Base-by-base conservation (phyloP, 2,888 invertebrate genomes). In the Diarsia brunnea region DNA sequence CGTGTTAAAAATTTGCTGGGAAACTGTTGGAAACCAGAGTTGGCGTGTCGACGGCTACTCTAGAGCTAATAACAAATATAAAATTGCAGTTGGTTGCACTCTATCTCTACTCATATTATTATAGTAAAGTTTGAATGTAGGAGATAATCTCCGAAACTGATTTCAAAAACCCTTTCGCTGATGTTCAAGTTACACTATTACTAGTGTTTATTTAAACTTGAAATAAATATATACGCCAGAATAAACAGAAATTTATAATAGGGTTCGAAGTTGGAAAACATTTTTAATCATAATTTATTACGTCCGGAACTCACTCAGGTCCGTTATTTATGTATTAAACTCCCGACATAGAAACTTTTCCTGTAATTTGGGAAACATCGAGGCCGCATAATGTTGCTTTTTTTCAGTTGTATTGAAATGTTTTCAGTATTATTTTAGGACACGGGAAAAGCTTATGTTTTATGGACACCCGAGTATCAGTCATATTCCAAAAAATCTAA, bases 1-100 rank as follows among this genome's bases (percentile, higher is more conserved):
- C 75, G 72, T 78, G 53, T 43, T 53, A 51, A 69, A 80, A 75
- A 24, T 81, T 87, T 68, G 73, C 82, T 74, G 66, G 69, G 47
- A 63, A 81, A 79, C 65, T 82, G 78, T 84, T 70, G 38, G 61
- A 60, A 66, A 73, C 66, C 69, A 12, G 58, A 78, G 69, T 70
- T 82, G 49, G 73, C 75, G 78, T 85, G 75, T 78, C 3, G 78
- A 73, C 24, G 63, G 49, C 51, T 49, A 19, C 51, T 27, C 21
- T 66, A 14, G 31, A 77, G 49, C 67, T 64, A 21, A 64, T 45
- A 68, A 58, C 58, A 76, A 79, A 71, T 61, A 72, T 67, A 65
- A 61, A 76, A 76, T 65, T 63, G 58, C 64, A 68, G 53, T 66
- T 38, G 19, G 14, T n/a, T 67, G 58, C 63, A 68, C 16, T 68